Evolutionary conservation across 2,888 invertebrate species (phyloP), one percentile per base, ranked within the genome.

Genomic region (Arctia plantaginis): DNA sequence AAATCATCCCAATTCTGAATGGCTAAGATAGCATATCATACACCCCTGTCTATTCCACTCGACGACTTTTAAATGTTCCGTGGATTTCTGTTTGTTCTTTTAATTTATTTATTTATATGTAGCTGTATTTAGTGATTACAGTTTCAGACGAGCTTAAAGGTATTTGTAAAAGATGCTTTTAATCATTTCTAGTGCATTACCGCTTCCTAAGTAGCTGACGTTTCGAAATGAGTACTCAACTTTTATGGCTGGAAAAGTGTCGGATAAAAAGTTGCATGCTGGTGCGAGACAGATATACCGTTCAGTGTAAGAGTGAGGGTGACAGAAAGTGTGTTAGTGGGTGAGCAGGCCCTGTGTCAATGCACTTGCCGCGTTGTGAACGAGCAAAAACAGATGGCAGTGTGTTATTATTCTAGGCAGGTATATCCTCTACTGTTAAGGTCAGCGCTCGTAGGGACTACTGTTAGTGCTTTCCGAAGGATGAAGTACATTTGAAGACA

Each of bases 301-400:
- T 65, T 39, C 12, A 51, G 15, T 20, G 75, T 75, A 81, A 68
- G 90, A 88, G 88, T 69, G 91, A 91, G 84, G 87, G 87, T 86
- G 90, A 88, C 41, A 77, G 73, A 86, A 93, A 90, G 87, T 93
- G 88, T 94, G 95, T 94, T 90, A 95, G 93, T 95, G 90, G 94
- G 94, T 92, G 90, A 92, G 84, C 85, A 80, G 85, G 89, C 86
- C 88, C 87, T 87, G 88, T 88, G 94, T 93, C 92, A 91, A 91
- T 89, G 93, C 91, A 92, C 93, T 91, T 89, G 89, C 84, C 79
- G 75, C 76, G 73, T 69, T 66, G 70, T 74, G 75, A 74, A 51
- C 70, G 76, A 76, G 75, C 69, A 77, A 82, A 71, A 74, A 78
- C 78, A 71, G 73, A 66, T 80, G 74, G 73, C 77, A 72, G 77